Evolutionary conservation across 2,888 invertebrate genomes (phyloP), one percentile per base, ranked within the genome.

Genomic region (Hofmannophila pseudospretella): DNA sequence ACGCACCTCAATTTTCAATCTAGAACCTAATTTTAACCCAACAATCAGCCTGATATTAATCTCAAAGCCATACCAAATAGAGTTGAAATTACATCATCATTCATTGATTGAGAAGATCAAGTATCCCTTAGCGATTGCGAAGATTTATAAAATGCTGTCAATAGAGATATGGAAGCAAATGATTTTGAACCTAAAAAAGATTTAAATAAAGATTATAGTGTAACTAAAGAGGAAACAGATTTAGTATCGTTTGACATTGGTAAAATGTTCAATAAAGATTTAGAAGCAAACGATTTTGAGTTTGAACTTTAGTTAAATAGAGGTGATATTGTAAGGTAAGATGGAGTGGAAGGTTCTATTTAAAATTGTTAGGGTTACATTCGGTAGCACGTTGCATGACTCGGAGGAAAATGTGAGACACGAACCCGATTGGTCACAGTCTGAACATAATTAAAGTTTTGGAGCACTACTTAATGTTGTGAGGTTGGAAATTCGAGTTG

Each of bases 361-460:
- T 51, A 39, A 45, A 43, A 48, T 54, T 47, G 42, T 45, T 46
- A 59, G 64, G 51, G 61, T 47, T 70, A 64, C 68, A 76, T 78
- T 75, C 86, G 71, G 86, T 86, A 86, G 86, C 86, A 81, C 79
- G 84, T 74, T 67, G 86, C 72, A 85, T 86, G 86, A 86, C 86
- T 84, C 55, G 74, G 67, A 81, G 73, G 84, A 43, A 79, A 75
- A 67, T 67, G 65, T 70, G 79, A 76, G 84, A 82, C 85, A 86
- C 84, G 86, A 86, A 76, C 80, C 67, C 80, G 75, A 86, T 86
- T 86, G 86, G 86, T 81, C 85, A 86, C 86, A 86, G 84, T 68
- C 78, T 61, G 79, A 82, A 86, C 75, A 79, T 85, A 86, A 86
- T 86, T 86, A 86, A 86, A 86, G 84, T 86, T 23, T 86, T 80